Evolutionary conservation across 2,797 vertebrate genomes (phyloP), one percentile per base, ranked within the genome.

Genomic region (Rachycentron canadum): DNA sequence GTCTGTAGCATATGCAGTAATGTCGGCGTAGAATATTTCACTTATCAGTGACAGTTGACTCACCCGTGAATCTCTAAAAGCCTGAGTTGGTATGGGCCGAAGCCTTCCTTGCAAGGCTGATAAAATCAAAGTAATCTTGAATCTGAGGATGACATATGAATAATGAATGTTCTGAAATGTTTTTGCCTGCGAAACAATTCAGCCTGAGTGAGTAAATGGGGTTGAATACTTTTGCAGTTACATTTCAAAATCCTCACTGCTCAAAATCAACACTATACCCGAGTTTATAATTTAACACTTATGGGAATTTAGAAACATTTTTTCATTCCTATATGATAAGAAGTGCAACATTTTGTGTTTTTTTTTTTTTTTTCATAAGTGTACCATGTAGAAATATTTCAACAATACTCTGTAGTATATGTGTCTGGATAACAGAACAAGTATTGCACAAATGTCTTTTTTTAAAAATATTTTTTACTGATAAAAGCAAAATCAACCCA

Each of bases 81-180:
- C 73, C 66, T 61, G 84, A 83, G 68, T 38, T 23, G 9, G 69
- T 55, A 34, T 50, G 41, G 68, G 62, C 63, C 79, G 65, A 70
- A 85, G 82, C 34, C 66, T 78, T 83, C 64, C 63, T 71, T 66
- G 66, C 32, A 41, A 67, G 59, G 63, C 28, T 86, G 81, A 91
- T 88, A 77, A 83, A 92, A 89, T 90, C 84, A 92, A 85, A 90
- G 84, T 70, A 82, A 89, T 92, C 83, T 85, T 26, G 59, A 81
- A 71, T 87, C 73, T 62, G 71, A 72, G 69, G 76, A 77, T 76
- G 80, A 84, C 36, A 25, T 79, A 90, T 92, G 75, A 93, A 93
- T 91, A 84, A 93, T 91, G 49, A 74, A 92, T 89, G 81, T 61
- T 69, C 23, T 73, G 65, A 84, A 85, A 89, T 83, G 80, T 81